Percentiles rank a stretch among this genome's conserved stretches.
Conservation (phyloP, 1,140 invertebrate species). For the Protaetia brevitarsis region DNA sequence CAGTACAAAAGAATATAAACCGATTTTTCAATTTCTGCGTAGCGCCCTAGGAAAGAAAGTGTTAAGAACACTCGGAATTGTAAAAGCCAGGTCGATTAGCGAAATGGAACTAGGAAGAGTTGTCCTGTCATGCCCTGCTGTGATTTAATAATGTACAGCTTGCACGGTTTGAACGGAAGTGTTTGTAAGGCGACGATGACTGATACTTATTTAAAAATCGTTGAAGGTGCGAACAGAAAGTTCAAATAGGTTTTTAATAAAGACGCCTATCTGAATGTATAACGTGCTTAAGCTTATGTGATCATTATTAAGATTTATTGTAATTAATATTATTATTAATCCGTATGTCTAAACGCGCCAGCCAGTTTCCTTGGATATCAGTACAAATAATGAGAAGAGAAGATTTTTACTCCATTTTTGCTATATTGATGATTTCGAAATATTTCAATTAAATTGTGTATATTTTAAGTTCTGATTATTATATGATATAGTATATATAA, state of each 20-base stretch:
- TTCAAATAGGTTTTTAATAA: neutral
- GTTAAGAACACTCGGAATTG: neutral
- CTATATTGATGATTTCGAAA: neutral
- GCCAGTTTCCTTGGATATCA: slow-evolving; percentile 20
- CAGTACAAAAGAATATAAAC: no score
- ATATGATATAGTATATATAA: slow-evolving; percentile 12
- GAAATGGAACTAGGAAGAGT: neutral
- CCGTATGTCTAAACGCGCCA: slow-evolving; percentile 11
- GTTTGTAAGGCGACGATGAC: neutral
- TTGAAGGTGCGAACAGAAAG: neutral
- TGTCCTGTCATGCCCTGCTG: neutral
- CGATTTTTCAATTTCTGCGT: no score
- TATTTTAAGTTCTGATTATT: slow-evolving; percentile 18
- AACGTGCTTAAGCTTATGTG: slow-evolving; percentile 23
- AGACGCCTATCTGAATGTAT: slow-evolving; percentile 4
- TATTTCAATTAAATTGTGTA: slow-evolving; percentile 19
- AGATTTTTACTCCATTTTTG: slow-evolving; percentile 3
- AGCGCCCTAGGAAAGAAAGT: neutral
- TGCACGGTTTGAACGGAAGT: neutral
- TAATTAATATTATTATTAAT: slow-evolving; percentile 1
- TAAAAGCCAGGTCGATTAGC: neutral
- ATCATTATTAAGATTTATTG: slow-evolving; percentile 18
- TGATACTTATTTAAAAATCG: slow-evolving; percentile 1
- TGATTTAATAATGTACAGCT: neutral
- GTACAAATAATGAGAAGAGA: slow-evolving; percentile 14